A percentile compares a stretch with the other conserved stretches of the same genome.
These are phyloP conservation scores for Cantharis lateralis DNA, from an alignment of 2,888 invertebrate species.

Conservation along the genomic window DNA sequence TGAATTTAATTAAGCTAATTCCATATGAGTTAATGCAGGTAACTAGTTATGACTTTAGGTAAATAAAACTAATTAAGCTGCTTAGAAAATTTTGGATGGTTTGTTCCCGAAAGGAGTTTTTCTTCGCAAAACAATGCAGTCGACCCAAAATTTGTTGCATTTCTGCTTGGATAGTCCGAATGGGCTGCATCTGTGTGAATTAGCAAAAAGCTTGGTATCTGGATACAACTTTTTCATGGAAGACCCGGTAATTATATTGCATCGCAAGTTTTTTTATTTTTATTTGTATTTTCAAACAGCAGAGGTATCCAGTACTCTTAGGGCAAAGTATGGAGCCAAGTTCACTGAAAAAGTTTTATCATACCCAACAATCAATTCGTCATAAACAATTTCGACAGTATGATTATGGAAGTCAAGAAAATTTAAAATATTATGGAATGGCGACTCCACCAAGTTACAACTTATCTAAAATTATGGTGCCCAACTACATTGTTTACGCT, in stretches of 20 bases:
- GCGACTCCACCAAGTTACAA: conserved; percentile 63
- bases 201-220: background rate
- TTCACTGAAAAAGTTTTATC: background rate
- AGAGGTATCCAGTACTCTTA: background rate
- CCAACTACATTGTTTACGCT: conserved; percentile 65
- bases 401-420: conserved; percentile 56
- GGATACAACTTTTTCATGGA: background rate
- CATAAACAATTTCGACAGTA: conserved; percentile 29
- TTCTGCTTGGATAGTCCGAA: no score
- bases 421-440: conserved; percentile 63
- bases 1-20: background rate
- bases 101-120: background rate
- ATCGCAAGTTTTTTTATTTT: background rate
- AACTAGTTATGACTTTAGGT: background rate
- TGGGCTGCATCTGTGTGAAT: background rate
- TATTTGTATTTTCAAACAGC: background rate
- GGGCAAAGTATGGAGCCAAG: background rate
- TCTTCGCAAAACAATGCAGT: background rate
- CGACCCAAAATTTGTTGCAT: background rate
- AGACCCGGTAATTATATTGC: background rate
- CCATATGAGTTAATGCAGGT: background rate
- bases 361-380: background rate
- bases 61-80: background rate
- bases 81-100: background rate
- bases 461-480: conserved; percentile 63